Conservation (phyloP, 2,888 invertebrate species). For the Vesta saturnalis region DNA sequence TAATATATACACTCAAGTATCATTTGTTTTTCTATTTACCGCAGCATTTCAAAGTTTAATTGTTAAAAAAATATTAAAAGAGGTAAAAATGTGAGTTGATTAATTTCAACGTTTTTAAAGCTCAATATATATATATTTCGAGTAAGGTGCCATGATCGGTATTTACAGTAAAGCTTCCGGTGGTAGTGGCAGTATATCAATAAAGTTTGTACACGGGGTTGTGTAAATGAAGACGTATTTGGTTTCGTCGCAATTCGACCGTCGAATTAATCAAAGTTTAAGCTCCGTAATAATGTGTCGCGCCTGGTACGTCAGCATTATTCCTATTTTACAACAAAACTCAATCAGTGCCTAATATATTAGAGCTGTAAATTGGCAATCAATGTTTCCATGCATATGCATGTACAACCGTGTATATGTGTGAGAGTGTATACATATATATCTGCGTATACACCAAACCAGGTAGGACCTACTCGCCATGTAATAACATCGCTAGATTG, state of each 20-base stretch:
- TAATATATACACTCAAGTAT: too few species aligned
- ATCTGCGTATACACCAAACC: conserved; percentile 27
- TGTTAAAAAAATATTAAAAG: neutral
- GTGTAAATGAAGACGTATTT: conserved; percentile 52
- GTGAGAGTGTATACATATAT: conserved; percentile 26
- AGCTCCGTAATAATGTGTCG: conserved; percentile 63
- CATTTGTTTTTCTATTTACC: too few species aligned
- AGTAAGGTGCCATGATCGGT: conserved; percentile 35
- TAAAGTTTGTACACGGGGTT: conserved; percentile 17
- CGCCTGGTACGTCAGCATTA: conserved; percentile 63
- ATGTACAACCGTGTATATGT: conserved; percentile 51
- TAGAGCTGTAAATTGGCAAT: conserved; percentile 66
- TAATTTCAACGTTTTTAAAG: too few species aligned
- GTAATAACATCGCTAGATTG: conserved; percentile 63
- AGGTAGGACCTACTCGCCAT: conserved; percentile 51
- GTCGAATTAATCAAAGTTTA: conserved; percentile 64
- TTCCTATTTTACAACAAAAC: conserved; percentile 65
- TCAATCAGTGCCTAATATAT: conserved; percentile 65
- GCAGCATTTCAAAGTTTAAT: too few species aligned
- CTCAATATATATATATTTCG: conserved; percentile 6
- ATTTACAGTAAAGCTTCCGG: conserved; percentile 34
- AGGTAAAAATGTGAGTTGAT: neutral
- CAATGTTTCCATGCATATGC: conserved; percentile 65
- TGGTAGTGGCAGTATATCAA: conserved; percentile 26
- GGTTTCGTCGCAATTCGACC: conserved; percentile 58